These are phyloP conservation scores for Uria lomvia DNA, from an alignment of 2,113 vertebrate genomes.

Conservation along the genomic window DNA sequence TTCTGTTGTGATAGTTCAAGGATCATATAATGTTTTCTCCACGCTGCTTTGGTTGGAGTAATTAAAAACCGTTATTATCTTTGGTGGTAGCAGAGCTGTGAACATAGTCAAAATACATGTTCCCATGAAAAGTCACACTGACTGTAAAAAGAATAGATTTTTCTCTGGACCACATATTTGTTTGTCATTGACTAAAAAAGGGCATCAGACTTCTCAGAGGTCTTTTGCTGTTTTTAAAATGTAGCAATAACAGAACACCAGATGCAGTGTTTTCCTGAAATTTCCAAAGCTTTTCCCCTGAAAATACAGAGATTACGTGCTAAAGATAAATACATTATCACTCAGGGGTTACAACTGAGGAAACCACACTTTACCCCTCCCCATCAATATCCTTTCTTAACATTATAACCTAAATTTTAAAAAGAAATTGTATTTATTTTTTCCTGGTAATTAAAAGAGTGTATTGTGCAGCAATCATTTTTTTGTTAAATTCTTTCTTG, in stretches of 20 bases:
- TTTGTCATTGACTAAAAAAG: constrained; percentile 10
- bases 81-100: background rate
- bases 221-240: background rate
- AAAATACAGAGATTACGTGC: background rate
- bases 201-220: background rate
- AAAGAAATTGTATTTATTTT: background rate
- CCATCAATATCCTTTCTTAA: background rate
- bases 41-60: background rate
- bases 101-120: background rate
- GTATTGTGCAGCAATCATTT: background rate
- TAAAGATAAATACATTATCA: background rate
- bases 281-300: background rate
- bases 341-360: background rate
- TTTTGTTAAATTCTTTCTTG: background rate
- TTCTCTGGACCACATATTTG: background rate
- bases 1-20: background rate
- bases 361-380: background rate
- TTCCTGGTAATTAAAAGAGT: background rate
- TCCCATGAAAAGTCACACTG: constrained; percentile 11
- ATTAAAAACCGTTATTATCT: constrained; percentile 6
- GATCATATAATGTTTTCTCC: background rate
- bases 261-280: background rate
- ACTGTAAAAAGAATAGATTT: constrained; percentile 4
- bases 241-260: background rate
- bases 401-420: background rate